These are phyloP conservation scores for Aplocera efformata DNA, from an alignment of 2,888 invertebrate genomes.

Conservation along the genomic window DNA sequence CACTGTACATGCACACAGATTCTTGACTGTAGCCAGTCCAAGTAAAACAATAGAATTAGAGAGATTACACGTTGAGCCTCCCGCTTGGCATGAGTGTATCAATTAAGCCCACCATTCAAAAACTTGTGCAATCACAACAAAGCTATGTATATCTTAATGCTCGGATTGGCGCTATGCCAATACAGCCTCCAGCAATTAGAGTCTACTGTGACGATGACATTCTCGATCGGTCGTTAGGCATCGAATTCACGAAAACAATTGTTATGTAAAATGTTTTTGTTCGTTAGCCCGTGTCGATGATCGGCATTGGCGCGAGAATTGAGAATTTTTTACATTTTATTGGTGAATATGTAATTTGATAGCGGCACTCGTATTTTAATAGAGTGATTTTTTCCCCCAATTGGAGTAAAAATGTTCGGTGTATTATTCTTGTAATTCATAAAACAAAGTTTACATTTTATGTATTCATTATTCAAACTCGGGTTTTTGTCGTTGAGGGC, in stretches of 20 bases:
- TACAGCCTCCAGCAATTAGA: slow-evolving; percentile 30
- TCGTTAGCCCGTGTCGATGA: slow-evolving; percentile 21
- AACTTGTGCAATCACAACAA: slow-evolving; percentile 12
- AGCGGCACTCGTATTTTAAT: too few relatives aligned
- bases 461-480: too few relatives aligned
- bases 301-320: slow-evolving; percentile 10
- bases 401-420: too few relatives aligned
- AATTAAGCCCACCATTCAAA: slow-evolving; percentile 12
- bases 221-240: slow-evolving; percentile 18
- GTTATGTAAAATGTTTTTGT: slow-evolving; percentile 24
- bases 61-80: too few relatives aligned
- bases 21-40: too few relatives aligned
- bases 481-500: too few relatives aligned
- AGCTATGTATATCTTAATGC: slow-evolving; percentile 22
- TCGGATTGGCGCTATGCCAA: slow-evolving; percentile 28
- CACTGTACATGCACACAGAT: too few relatives aligned
- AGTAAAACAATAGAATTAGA: too few relatives aligned
- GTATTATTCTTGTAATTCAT: too few relatives aligned
- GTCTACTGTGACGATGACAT: slow-evolving; percentile 22
- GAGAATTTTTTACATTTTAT: slow-evolving; percentile 4
- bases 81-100: slow-evolving; percentile 13
- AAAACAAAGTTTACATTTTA: too few relatives aligned
- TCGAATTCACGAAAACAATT: slow-evolving; percentile 15
- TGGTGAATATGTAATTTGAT: not conserved
- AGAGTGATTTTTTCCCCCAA: too few relatives aligned